These are phyloP conservation scores for Microplitis demolitor DNA, from an alignment of 1,140 invertebrate species.

Conservation along the genomic window DNA sequence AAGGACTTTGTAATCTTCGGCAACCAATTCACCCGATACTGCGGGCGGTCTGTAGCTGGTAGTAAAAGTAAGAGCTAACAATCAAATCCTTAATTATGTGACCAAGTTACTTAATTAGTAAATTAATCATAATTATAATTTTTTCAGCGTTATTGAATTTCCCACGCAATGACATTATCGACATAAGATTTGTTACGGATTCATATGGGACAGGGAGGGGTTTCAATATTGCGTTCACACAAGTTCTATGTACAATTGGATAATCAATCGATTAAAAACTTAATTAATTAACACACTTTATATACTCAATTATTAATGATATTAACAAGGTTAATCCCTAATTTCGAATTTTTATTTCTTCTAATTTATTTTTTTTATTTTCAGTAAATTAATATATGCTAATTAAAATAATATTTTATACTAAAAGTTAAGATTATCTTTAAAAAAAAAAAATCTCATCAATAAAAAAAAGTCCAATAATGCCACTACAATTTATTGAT, in stretches of 20 bases:
- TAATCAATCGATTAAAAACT: slow-evolving; percentile 11
- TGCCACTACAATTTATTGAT: slow-evolving; percentile 8
- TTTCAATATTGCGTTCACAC: slow-evolving; percentile 43
- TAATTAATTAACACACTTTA: no score
- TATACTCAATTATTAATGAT: no score
- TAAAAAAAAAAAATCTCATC: no score
- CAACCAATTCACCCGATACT: slow-evolving; percentile 42
- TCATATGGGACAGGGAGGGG: slow-evolving; percentile 39
- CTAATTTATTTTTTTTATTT: no score
- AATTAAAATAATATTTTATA: no score
- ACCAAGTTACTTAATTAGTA: no score
- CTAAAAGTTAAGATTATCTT: no score
- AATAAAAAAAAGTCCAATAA: no score
- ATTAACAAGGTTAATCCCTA: no score
- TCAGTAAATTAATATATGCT: no score
- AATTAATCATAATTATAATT: not conserved
- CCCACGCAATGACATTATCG: slow-evolving; percentile 29
- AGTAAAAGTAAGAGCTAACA: slow-evolving; percentile 41
- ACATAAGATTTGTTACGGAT: slow-evolving; percentile 43
- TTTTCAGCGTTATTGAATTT: slow-evolving; percentile 44
- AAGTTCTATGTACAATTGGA: slow-evolving; percentile 35
- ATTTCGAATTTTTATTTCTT: no score
- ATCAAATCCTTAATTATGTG: no score
- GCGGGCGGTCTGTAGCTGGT: slow-evolving; percentile 44
- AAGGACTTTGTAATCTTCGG: slow-evolving; percentile 50